Evolutionary conservation across 1,140 invertebrate genomes (phyloP).

Genomic region (Apis cerana): DNA sequence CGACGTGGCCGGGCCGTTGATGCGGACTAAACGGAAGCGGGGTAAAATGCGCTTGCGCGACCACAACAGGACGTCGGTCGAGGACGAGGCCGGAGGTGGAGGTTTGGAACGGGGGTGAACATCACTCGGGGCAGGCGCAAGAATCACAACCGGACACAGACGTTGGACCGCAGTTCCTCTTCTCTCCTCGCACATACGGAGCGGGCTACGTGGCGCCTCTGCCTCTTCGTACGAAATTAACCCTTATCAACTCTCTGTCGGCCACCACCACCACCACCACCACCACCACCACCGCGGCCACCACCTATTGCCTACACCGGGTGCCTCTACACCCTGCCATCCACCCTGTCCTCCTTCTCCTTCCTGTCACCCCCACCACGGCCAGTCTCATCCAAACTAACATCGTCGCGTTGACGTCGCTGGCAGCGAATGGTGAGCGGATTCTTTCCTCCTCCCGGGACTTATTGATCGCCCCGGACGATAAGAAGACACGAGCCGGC

Average conservation of each 20-base stretch:
- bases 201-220: not conserved
- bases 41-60: slow-evolving; percentile 63
- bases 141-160: slow-evolving; percentile 76
- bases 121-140: slow-evolving; percentile 72
- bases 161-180: slow-evolving; percentile 65
- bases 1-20: slow-evolving; percentile 59
- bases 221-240: slow-evolving; percentile 79
- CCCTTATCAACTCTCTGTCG: slow-evolving; percentile 80
- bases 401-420: slow-evolving; percentile 59
- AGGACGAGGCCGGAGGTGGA: slow-evolving; percentile 44
- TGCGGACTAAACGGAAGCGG: slow-evolving; percentile 57
- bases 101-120: slow-evolving; percentile 47
- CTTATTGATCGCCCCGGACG: slow-evolving; percentile 78
- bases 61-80: slow-evolving; percentile 38
- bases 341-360: slow-evolving; percentile 31
- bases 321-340: not conserved
- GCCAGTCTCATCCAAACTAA: slow-evolving; percentile 42
- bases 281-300: not conserved
- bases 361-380: slow-evolving; percentile 35
- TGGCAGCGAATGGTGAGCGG: slow-evolving; percentile 74
- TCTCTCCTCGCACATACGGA: slow-evolving; percentile 40
- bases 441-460: slow-evolving; percentile 80
- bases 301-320: not conserved
- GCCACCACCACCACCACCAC: slow-evolving; percentile 45
- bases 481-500: slow-evolving; percentile 79